phyloP scores from a whole-genome alignment of 2,797 vertebrate species.

The Cryptoprocta ferox region DNA sequence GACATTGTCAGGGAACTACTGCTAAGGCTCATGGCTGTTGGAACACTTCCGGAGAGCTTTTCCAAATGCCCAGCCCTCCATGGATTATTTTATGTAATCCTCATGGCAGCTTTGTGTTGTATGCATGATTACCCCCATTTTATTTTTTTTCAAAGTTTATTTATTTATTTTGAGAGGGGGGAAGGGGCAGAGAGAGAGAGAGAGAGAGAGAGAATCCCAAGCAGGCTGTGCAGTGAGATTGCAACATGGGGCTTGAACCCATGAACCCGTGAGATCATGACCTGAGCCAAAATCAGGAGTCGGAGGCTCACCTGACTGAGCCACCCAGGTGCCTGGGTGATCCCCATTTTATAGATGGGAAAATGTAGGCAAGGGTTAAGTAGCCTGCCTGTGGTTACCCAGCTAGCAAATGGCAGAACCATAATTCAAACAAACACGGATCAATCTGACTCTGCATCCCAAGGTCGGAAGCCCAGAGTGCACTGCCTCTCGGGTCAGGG shows the following conservation, averaged over 20 bases:
- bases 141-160: not conserved
- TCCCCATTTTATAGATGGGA: not conserved
- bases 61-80: not conserved
- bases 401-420: not conserved
- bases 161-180: no score
- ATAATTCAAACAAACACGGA: not conserved
- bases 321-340: no score
- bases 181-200: no score
- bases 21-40: not conserved
- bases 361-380: not conserved
- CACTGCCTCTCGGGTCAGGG: fast-evolving
- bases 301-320: no score
- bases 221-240: no score
- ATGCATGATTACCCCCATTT: not conserved
- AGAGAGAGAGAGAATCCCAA: no score
- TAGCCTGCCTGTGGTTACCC: not conserved
- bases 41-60: not conserved
- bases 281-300: no score
- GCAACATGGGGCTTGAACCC: no score
- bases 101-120: not conserved
- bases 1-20: no score
- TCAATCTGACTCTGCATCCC: not conserved
- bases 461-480: not conserved
- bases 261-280: no score
- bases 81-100: not conserved